phyloP scores from a whole-genome alignment of 1,140 invertebrate genomes.

The Hydropsyche tenuis region DNA sequence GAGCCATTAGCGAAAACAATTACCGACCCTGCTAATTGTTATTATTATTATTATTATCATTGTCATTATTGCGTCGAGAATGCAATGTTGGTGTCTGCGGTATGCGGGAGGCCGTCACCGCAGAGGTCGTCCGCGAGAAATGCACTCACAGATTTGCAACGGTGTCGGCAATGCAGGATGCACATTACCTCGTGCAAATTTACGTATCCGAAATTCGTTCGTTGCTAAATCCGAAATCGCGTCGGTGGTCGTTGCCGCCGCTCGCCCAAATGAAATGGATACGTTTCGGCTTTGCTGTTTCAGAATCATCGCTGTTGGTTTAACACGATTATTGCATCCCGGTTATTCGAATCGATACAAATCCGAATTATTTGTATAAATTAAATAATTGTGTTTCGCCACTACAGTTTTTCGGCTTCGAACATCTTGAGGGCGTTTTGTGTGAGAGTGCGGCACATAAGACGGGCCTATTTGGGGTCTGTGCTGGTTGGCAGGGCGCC shows the following conservation, averaged over 20 bases:
- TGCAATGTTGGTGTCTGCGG: neutral
- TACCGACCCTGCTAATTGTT: slow-evolving; percentile 46
- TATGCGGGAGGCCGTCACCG: slow-evolving; percentile 22
- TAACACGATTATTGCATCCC: too few relatives aligned
- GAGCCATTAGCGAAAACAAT: slow-evolving; percentile 48
- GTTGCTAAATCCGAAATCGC: too few relatives aligned
- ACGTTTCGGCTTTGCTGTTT: neutral
- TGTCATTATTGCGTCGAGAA: slow-evolving; percentile 18
- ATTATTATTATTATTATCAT: slow-evolving; percentile 32
- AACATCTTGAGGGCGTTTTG: neutral
- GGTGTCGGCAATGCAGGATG: too few relatives aligned
- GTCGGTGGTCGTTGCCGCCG: too few relatives aligned
- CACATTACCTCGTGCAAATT: too few relatives aligned
- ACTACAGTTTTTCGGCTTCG: too few relatives aligned
- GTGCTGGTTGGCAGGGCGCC: slow-evolving; percentile 16
- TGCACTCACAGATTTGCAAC: slow-evolving; percentile 23
- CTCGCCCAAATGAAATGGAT: neutral
- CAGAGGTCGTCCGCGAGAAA: slow-evolving; percentile 32
- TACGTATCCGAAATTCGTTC: too few relatives aligned
- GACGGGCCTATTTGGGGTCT: slow-evolving; percentile 36
- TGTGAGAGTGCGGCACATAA: slow-evolving; percentile 16
- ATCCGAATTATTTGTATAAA: too few relatives aligned
- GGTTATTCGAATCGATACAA: too few relatives aligned
- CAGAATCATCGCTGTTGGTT: too few relatives aligned
- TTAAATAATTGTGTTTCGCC: too few relatives aligned